These are phyloP conservation scores for Anolis sagrei DNA, from an alignment of 2,113 vertebrate genomes.

Conservation along the genomic window DNA sequence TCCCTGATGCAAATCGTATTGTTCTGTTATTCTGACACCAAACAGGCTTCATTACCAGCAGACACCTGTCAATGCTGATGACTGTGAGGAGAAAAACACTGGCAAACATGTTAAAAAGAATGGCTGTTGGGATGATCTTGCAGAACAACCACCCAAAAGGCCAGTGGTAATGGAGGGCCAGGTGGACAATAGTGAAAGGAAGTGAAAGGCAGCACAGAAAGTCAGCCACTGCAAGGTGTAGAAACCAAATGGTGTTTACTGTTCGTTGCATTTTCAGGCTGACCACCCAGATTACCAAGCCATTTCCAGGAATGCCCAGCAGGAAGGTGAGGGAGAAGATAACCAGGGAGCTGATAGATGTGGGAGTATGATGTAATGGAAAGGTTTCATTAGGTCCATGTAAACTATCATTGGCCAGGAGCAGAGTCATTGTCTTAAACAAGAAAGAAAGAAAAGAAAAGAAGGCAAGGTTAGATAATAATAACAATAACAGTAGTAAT, in stretches of 20 bases:
- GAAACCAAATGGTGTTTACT: conserved; percentile 81
- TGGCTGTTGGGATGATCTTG: conserved; percentile 77
- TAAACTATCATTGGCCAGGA: conserved; percentile 54
- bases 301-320: conserved; percentile 80
- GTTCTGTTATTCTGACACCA: conserved; percentile 85
- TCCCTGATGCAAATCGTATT: neutral
- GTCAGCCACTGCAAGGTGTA: conserved; percentile 83
- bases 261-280: conserved; percentile 81
- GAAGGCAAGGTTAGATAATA: neutral
- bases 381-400: neutral
- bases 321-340: conserved; percentile 72
- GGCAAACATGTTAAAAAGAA: conserved; percentile 85
- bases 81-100: conserved; percentile 79
- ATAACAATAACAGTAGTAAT: conserved; percentile 25
- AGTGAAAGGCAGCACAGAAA: conserved; percentile 81
- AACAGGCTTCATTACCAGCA: conserved; percentile 78
- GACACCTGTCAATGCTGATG: conserved; percentile 82
- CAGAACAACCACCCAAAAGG: conserved; percentile 79
- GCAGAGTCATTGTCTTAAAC: conserved; percentile 52
- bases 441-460: too few relatives aligned
- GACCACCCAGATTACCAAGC: conserved; percentile 83
- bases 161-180: conserved; percentile 74
- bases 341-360: conserved; percentile 56
- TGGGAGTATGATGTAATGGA: neutral
- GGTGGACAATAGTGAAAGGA: conserved; percentile 76